A percentile compares a stretch with the other conserved stretches of the same genome.
Conservation (phyloP, 2,888 invertebrate genomes). For the Neoaliturus tenellus region DNA sequence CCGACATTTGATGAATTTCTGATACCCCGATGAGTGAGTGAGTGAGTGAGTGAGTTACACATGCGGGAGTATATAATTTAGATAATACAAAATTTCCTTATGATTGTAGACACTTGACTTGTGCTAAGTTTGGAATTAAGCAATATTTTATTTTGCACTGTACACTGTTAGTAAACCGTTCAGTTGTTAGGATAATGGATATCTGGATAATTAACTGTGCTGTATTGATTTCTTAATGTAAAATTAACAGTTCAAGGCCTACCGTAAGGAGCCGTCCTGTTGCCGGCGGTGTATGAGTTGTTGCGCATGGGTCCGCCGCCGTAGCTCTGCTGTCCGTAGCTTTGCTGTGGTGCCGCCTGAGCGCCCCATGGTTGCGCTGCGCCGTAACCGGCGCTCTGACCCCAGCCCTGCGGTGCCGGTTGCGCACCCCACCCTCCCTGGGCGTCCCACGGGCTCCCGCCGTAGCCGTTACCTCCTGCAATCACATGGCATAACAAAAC, state of each 20-base stretch:
- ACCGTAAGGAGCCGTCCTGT: constrained; percentile 63
- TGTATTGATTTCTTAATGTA: background rate
- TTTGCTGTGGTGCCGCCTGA: constrained; percentile 69
- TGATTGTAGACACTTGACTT: no score
- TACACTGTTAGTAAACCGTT: background rate
- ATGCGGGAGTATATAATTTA: no score
- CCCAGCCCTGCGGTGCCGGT: constrained; percentile 62
- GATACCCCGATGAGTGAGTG: no score
- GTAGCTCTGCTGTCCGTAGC: constrained; percentile 87
- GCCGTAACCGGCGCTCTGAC: constrained; percentile 77
- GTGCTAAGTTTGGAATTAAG: background rate
- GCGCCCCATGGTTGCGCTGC: constrained; percentile 82
- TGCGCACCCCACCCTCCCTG: constrained; percentile 71
- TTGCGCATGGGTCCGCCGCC: constrained; percentile 88
- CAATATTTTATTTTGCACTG: background rate
- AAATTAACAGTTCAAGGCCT: background rate
- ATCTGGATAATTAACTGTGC: background rate
- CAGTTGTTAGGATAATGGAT: background rate
- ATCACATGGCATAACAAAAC: no score
- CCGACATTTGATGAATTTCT: no score
- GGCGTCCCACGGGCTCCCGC: constrained; percentile 63
- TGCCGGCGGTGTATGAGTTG: constrained; percentile 61
- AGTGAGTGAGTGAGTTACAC: no score
- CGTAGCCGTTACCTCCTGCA: constrained; percentile 64
- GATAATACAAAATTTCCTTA: no score